Conservation (phyloP, 2,888 invertebrate species). For the Cryptus viduatorius region DNA sequence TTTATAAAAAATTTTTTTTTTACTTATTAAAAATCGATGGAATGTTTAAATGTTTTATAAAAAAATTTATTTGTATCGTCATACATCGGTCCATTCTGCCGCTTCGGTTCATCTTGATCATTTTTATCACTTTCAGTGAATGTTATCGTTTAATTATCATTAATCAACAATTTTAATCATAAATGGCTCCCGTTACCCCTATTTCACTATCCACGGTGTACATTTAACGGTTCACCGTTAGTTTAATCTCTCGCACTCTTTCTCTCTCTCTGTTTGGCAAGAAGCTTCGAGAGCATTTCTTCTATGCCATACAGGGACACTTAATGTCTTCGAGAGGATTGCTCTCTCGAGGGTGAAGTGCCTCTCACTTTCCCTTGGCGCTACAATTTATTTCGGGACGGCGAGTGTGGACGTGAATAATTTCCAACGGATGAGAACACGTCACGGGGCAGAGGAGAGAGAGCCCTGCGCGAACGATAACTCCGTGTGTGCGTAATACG, state of each 20-base stretch:
- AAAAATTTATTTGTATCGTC: too few species aligned
- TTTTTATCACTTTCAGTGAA: too few species aligned
- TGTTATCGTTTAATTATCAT: too few species aligned
- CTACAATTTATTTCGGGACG: conserved; percentile 72
- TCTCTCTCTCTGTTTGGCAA: conserved; percentile 1
- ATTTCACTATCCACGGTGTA: neutral
- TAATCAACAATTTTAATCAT: too few species aligned
- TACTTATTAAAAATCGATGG: too few species aligned
- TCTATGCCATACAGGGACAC: conserved; percentile 28
- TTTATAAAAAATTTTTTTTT: too few species aligned
- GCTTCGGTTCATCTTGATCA: too few species aligned
- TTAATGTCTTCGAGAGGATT: conserved; percentile 43
- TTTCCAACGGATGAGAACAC: conserved; percentile 62
- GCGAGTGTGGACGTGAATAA: conserved; percentile 68
- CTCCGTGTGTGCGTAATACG: conserved; percentile 41
- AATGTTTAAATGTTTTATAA: too few species aligned
- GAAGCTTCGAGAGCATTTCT: conserved; percentile 22
- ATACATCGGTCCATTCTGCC: too few species aligned
- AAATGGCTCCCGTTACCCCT: too few species aligned
- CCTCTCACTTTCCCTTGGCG: conserved; percentile 40
- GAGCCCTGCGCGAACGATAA: conserved; percentile 34
- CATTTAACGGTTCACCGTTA: conserved; percentile 3
- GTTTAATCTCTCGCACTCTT: neutral
- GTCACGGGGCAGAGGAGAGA: conserved; percentile 32
- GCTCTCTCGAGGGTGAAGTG: conserved; percentile 48